These are phyloP conservation scores for Lepidurus apus DNA, from an alignment of 1,140 invertebrate species.

Conservation along the genomic window DNA sequence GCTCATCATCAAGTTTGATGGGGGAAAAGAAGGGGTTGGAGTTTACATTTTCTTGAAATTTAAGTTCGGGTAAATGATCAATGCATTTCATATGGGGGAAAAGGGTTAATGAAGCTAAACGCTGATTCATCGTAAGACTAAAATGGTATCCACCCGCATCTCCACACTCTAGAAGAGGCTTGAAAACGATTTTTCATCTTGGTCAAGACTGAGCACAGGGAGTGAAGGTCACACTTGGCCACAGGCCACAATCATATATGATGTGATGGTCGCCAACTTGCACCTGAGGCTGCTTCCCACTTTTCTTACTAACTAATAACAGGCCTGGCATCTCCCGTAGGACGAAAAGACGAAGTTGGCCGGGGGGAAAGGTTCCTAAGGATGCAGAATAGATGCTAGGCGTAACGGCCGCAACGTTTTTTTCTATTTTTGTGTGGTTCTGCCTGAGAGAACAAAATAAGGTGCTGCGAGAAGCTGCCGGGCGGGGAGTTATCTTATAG, in stretches of 20 bases:
- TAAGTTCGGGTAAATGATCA: too few species aligned
- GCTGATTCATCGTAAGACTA: too few species aligned
- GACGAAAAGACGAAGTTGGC: neutral
- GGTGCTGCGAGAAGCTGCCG: neutral
- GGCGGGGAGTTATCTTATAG: neutral
- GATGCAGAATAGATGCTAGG: neutral
- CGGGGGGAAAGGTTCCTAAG: neutral
- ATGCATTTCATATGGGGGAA: too few species aligned
- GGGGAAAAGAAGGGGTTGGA: too few species aligned
- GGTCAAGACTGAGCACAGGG: neutral
- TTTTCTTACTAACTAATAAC: neutral
- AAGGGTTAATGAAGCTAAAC: too few species aligned
- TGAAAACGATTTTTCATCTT: neutral
- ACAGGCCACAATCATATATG: neutral
- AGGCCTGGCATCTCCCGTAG: neutral
- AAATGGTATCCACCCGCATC: neutral
- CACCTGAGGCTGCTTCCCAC: neutral
- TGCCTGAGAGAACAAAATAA: neutral
- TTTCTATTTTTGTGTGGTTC: neutral
- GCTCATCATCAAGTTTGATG: too few species aligned
- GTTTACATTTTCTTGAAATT: too few species aligned
- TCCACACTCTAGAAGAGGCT: neutral
- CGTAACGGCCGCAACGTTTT: constrained; percentile 5
- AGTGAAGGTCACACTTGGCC: neutral
- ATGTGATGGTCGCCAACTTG: neutral